These are phyloP conservation scores for Fragum whitleyi DNA, from an alignment of 2,888 invertebrate species.

Conservation along the genomic window DNA sequence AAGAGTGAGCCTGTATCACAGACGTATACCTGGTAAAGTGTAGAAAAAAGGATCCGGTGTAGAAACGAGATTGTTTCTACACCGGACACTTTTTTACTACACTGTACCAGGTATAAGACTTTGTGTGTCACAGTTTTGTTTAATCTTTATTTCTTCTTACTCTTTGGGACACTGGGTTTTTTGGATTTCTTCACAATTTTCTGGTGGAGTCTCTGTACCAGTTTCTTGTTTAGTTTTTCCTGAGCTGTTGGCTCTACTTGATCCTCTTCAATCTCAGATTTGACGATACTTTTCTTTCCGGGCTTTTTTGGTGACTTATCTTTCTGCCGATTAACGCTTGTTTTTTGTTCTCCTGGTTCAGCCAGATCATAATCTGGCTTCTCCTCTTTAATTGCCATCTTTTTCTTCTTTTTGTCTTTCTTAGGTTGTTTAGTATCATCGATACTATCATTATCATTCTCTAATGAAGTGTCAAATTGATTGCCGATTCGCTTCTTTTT, in stretches of 20 bases:
- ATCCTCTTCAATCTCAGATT: background rate
- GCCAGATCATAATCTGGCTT: background rate
- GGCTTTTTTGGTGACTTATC: background rate
- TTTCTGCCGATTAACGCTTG: background rate
- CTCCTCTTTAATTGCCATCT: background rate
- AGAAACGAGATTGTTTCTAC: too few relatives aligned
- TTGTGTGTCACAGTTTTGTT: too few relatives aligned
- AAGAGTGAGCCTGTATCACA: too few relatives aligned
- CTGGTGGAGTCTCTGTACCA: slow-evolving; percentile 17
- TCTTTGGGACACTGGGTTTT: too few relatives aligned
- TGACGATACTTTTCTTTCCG: slow-evolving; percentile 1
- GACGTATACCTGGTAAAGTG: too few relatives aligned
- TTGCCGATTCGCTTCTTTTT: background rate
- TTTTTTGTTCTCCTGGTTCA: background rate
- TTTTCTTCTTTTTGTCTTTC: background rate
- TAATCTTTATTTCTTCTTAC: too few relatives aligned
- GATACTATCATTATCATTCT: background rate
- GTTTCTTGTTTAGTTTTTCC: slow-evolving; percentile 41
- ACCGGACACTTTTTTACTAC: too few relatives aligned
- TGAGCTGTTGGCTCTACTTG: slow-evolving; percentile 30
- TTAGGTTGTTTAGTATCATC: background rate
- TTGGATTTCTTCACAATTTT: too few relatives aligned
- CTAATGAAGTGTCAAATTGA: background rate
- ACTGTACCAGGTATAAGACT: too few relatives aligned
- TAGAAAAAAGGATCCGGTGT: too few relatives aligned